Base-by-base conservation (phyloP, 2,113 vertebrate genomes). In the Myxocyprinus asiaticus region DNA sequence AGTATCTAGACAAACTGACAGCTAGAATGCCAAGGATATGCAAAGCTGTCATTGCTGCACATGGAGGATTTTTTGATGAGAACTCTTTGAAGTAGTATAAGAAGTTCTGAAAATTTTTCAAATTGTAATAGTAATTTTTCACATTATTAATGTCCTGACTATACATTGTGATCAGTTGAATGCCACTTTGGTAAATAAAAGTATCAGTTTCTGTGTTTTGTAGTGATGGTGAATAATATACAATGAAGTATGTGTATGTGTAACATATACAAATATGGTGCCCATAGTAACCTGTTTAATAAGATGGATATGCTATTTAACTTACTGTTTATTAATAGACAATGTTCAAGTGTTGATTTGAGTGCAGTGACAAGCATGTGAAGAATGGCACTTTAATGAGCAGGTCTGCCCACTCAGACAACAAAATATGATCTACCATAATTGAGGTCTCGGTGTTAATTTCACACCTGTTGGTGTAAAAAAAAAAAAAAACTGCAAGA, bases 381-480 rank as follows among this genome's bases (percentile, higher is more conserved):
- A 85, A 79, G 66, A 85, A 83, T 80, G 51, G 65, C 65, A 59
- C 72, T 63, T 74, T 85, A 87, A 85, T 86, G 84, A 85, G 81
- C 80, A 63, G 61, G 71, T 85, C 50, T 64, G 10, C 69, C 81
- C 50, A 84, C 65, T 79, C 22, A 33, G 22, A 33, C 22, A 33
- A 33, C 22, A 33, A 33, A 1, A 33, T 33, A 1, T 33, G 1
- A 33, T 33, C 22, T 33, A 33, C 22, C 22, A 33, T 33, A 33
- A 33, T 53, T 79, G 78, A 85, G 76, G 73, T 76, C 73, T 87
- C 75, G 67, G 67, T 83, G 82, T 91, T 86, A 86, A 86, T 85
- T 81, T 67, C 80, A 76, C 67, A 81, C 22, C 80, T 78, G 51
- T 63, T 70, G 15, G 61, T 44, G 14, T n/a, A n/a, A 56, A 10